Conservation (phyloP, 2,797 vertebrate species). For the Lycodopsis pacificus region DNA sequence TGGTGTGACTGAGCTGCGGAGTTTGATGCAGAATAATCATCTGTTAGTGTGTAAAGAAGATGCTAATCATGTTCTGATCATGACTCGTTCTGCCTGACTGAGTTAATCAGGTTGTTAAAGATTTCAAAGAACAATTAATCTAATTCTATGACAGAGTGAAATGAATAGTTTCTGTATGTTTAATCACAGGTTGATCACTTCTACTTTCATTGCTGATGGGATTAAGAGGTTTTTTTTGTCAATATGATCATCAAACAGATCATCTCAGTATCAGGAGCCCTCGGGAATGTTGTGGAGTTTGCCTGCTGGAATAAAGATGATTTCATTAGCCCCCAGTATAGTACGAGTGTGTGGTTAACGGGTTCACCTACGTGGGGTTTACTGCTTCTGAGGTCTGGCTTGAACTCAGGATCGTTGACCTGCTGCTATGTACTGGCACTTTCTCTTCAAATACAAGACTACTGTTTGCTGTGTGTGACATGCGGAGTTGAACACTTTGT, state of each 20-base stretch:
- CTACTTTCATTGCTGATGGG: conserved; percentile 46
- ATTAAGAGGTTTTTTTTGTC: conserved; percentile 15
- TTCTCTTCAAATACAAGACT: conserved; percentile 85
- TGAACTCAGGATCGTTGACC: conserved; percentile 87
- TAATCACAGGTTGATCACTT: conserved; percentile 41
- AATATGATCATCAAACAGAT: conserved; percentile 34
- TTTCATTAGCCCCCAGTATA: conserved; percentile 59
- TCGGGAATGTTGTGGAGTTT: conserved; percentile 53
- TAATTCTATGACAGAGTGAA: neutral
- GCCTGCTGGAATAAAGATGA: conserved; percentile 35
- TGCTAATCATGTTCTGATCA: conserved; percentile 39
- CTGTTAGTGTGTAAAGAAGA: conserved; percentile 8
- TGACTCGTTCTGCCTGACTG: conserved; percentile 13
- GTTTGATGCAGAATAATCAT: conserved; percentile 9
- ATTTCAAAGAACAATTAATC: conserved; percentile 28
- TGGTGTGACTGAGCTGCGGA: neutral
- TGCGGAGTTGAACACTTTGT: conserved; percentile 53
- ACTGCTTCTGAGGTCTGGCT: conserved; percentile 60
- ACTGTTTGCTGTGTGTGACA: conserved; percentile 82
- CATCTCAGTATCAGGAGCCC: conserved; percentile 12
- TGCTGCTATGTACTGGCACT: conserved; percentile 80
- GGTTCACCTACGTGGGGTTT: conserved; percentile 67
- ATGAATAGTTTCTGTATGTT: conserved; percentile 20
- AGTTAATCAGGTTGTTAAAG: conserved; percentile 59
- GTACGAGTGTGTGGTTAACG: conserved; percentile 63